A percentile compares a stretch with the other conserved stretches of the same genome.
Conservation (phyloP, 2,797 vertebrate species). For the Limnodromus scolopaceus region DNA sequence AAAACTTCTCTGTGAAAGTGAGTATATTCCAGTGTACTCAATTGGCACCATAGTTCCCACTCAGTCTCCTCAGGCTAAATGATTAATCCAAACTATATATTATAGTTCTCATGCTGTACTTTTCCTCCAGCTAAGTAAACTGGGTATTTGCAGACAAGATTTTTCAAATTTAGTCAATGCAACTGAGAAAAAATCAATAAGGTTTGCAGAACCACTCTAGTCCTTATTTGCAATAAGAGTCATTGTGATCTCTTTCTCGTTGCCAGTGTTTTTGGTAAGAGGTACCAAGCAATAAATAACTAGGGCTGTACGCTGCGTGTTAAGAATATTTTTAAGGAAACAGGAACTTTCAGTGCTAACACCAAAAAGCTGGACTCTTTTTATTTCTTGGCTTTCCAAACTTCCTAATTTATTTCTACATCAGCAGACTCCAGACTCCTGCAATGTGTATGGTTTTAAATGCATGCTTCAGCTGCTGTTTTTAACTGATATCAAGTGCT, state of each 20-base stretch:
- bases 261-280: not conserved
- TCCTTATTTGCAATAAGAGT: not conserved
- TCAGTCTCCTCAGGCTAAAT: not conserved
- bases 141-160: not conserved
- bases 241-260: not conserved
- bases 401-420: not conserved
- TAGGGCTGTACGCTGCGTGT: not conserved
- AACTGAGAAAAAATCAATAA: not conserved
- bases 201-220: not conserved
- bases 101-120: not conserved
- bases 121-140: not conserved
- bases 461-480: not conserved
- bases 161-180: slow-evolving; percentile 40
- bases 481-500: not conserved
- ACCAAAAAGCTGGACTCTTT: not conserved
- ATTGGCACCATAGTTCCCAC: not conserved
- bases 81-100: not conserved
- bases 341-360: not conserved
- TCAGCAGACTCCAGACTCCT: not conserved
- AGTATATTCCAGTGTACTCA: not conserved
- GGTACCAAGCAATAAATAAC: not conserved
- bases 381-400: not conserved
- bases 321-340: not conserved
- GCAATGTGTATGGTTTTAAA: not conserved
- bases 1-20: not conserved